Evolutionary conservation across 2,113 vertebrate species (phyloP), one percentile per base, ranked within the genome.

Genomic region (Pitta sordida): DNA sequence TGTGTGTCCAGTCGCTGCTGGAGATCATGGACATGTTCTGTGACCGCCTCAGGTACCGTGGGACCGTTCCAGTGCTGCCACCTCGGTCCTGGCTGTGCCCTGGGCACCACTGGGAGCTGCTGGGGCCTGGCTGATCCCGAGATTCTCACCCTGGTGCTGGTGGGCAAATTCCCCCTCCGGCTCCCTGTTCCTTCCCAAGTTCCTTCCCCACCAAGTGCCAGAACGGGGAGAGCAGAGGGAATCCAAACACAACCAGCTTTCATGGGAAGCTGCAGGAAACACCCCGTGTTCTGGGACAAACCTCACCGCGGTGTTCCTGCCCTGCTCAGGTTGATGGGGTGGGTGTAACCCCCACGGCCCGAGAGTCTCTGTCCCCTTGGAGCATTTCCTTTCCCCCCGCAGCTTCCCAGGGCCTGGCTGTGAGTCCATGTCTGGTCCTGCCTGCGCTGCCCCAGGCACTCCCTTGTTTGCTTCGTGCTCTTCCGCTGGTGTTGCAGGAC

Each of bases 21-120:
- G 99, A 99, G 87, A 98, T 99, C 93, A 99, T 99, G 98, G 99
- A 99, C 96, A 99, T 99, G 99, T 99, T 99, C 95, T 99, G 98
- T 88, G 98, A 99, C 94, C 98, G 98, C 60, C 98, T 99, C 83
- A 99, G 99, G 99, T 99, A 97, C 29, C 4, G 32, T 24, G 55
- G 49, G 29, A 65, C 2, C 21, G 9, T 82, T 43, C 53, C 59
- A 70, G 53, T 7, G 1, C 67, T 55, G 58, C 84, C 2, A 0
- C 27, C 46, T 23, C 1, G 5, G 32, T 56, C 39, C 55, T 7
- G 71, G 53, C 15, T 27, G 32, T 51, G 10, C 59, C 2, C 0
- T 0, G 10, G 41, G n/a, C 39, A 9, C 21, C 36, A 12, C 19
- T 1, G 4, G 63, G 41, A 74, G 15, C 59, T 1, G 9, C 27